Base-by-base conservation (phyloP, 2,888 invertebrate genomes). In the Luffia ferchaultella region DNA sequence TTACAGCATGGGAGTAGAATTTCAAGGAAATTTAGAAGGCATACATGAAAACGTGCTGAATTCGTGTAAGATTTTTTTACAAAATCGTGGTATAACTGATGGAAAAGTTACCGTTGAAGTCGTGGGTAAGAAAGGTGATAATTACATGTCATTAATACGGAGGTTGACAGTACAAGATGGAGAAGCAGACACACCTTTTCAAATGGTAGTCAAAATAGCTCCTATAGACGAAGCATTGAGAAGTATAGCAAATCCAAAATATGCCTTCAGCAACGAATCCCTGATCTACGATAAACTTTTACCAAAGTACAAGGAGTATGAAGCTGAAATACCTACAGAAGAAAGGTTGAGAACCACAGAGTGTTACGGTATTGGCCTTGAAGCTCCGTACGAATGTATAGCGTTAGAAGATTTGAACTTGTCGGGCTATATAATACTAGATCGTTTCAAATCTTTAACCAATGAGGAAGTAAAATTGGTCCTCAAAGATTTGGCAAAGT, bases 181-280 rank as follows among this genome's bases (percentile, higher is more conserved):
- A 3, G 43, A 5, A 16, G 43, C 43, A 15, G 60, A 62, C 15
- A 53, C 61, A 53, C 46, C 54, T n/a, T 62, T 68, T 48, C 60
- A 58, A 16, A 63, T 74, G 56, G 58, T 75, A 5, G 70, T 63
- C 0, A 75, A 75, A 58, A 55, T 72, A n/a, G 70, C 73, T 3
- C 62, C 68, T 1, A 18, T 54, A 0, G 2, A 45, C 0, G 62
- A 63, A 53, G 18, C 45, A n/a, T 1, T 59, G 9, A 58, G 68
- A 19, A 2, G 44, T 12, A 49, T 45, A 16, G 54, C 58, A 45
- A 60, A 60, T 19, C 53, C 55, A 16, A 48, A 2, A 5, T 0
- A 53, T 1, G 1, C 62, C 7, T 70, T 69, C 45, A 57, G 41
- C 1, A 73, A 72, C 46, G 73, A 74, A 55, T 57, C 56, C 2